Conservation (phyloP, 2,113 vertebrate genomes). For the Oryzias woworae region DNA sequence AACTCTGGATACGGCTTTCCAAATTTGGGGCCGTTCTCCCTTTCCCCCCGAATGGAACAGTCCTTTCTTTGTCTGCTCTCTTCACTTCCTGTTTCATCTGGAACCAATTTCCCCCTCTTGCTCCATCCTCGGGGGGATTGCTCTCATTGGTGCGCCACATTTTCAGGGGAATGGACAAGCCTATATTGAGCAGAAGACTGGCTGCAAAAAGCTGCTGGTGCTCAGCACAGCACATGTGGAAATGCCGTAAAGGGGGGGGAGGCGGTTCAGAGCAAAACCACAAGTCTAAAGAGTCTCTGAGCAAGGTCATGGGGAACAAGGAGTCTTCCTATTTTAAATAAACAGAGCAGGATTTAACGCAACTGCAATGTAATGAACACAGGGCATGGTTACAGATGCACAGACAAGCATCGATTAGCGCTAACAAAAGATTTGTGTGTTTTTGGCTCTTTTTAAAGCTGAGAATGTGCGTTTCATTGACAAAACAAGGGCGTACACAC, state of each 20-base stretch:
- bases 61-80: slow-evolving; percentile 73
- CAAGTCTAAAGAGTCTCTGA: slow-evolving; percentile 21
- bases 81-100: slow-evolving; percentile 80
- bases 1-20: slow-evolving; percentile 11
- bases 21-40: slow-evolving; percentile 28
- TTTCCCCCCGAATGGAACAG: slow-evolving; percentile 56
- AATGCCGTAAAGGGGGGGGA: slow-evolving; percentile 6
- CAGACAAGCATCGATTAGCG: too few species aligned
- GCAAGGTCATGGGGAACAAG: slow-evolving; percentile 15
- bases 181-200: slow-evolving; percentile 23
- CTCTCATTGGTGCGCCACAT: slow-evolving; percentile 56
- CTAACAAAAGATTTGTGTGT: neutral
- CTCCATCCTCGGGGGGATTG: slow-evolving; percentile 67
- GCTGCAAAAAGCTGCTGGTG: slow-evolving; percentile 30
- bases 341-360: slow-evolving; percentile 5
- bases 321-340: slow-evolving; percentile 10
- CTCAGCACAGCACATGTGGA: slow-evolving; percentile 20
- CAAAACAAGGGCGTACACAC: slow-evolving; percentile 1
- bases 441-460: neutral
- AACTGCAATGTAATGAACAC: slow-evolving; percentile 22
- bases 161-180: slow-evolving; percentile 45
- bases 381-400: neutral
- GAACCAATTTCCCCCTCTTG: slow-evolving; percentile 79
- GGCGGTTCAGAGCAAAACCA: slow-evolving; percentile 5
- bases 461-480: slow-evolving; percentile 2